Percentiles rank a stretch among this genome's conserved stretches.
These are phyloP conservation scores for Pelecanus crispus DNA, from an alignment of 2,113 vertebrate species.

Conservation along the genomic window DNA sequence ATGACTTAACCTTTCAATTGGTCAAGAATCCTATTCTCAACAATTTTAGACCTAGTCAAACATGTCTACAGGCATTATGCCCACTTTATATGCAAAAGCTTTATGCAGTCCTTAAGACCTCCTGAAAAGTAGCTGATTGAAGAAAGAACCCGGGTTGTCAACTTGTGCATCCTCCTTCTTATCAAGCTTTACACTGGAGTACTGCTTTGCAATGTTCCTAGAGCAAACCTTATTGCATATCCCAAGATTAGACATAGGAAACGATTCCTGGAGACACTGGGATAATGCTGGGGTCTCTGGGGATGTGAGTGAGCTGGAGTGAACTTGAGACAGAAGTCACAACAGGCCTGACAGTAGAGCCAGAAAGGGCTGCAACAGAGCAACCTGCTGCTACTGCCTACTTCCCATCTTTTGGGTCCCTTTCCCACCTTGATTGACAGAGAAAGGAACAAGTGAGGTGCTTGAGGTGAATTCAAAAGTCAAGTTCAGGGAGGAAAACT, in stretches of 20 bases:
- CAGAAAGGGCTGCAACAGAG: background rate
- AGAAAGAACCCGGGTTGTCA: background rate
- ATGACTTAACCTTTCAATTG: background rate
- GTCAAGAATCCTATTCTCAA: background rate
- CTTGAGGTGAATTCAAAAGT: background rate
- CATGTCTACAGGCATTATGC: background rate
- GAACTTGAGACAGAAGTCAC: background rate
- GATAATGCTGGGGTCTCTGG: background rate
- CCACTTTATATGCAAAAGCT: background rate
- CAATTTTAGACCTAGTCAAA: background rate
- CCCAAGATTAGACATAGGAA: background rate
- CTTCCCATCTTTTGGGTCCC: background rate
- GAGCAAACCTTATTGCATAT: background rate
- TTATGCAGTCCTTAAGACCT: background rate
- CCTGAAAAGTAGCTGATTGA: background rate
- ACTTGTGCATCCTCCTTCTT: background rate
- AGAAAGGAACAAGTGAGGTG: background rate
- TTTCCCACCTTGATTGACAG: background rate
- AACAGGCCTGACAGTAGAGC: background rate
- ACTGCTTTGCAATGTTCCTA: background rate
- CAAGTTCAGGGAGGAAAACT: background rate
- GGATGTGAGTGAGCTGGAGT: background rate
- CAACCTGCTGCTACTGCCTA: background rate
- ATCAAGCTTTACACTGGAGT: background rate
- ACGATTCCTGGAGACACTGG: background rate